Evolutionary conservation across 2,888 invertebrate genomes (phyloP).

Genomic region (Dryococelus australis): DNA sequence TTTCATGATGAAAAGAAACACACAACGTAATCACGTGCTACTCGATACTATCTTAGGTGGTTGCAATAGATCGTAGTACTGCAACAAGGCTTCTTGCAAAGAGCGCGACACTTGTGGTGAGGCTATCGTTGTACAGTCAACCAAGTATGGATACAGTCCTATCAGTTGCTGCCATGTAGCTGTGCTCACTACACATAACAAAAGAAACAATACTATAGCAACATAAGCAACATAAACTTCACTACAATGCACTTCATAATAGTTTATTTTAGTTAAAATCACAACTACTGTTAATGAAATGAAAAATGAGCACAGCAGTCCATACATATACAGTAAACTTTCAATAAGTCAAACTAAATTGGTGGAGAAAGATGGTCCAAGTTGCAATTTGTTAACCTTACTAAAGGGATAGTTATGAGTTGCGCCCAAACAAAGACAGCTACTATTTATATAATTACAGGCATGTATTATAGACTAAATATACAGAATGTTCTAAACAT

Average conservation of each 20-base stretch:
- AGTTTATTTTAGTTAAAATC: not conserved
- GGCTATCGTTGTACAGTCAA: conserved; percentile 83
- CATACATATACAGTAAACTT: too few relatives aligned
- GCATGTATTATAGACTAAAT: too few relatives aligned
- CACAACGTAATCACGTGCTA: conserved; percentile 21
- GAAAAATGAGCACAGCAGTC: too few relatives aligned
- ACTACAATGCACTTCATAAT: not conserved
- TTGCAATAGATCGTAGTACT: conserved; percentile 83
- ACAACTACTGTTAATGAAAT: too few relatives aligned
- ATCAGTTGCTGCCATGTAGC: conserved; percentile 94
- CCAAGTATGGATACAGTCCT: conserved; percentile 87
- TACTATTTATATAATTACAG: too few relatives aligned
- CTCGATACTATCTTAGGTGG: conserved; percentile 61
- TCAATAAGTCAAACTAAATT: too few relatives aligned
- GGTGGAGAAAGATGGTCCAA: too few relatives aligned
- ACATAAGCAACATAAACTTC: not conserved
- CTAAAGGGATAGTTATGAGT: too few relatives aligned
- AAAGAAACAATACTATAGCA: not conserved
- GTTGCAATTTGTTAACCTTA: too few relatives aligned
- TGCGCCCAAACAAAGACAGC: too few relatives aligned
- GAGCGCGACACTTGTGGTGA: conserved; percentile 82
- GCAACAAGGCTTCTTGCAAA: conserved; percentile 83
- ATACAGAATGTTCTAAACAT: too few relatives aligned
- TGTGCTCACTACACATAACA: conserved; percentile 74
- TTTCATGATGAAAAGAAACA: not conserved